Percentiles rank a stretch among this genome's conserved stretches.
Evolutionary conservation across 2,113 vertebrate genomes (phyloP).

Genomic region (Nibea coibor): DNA sequence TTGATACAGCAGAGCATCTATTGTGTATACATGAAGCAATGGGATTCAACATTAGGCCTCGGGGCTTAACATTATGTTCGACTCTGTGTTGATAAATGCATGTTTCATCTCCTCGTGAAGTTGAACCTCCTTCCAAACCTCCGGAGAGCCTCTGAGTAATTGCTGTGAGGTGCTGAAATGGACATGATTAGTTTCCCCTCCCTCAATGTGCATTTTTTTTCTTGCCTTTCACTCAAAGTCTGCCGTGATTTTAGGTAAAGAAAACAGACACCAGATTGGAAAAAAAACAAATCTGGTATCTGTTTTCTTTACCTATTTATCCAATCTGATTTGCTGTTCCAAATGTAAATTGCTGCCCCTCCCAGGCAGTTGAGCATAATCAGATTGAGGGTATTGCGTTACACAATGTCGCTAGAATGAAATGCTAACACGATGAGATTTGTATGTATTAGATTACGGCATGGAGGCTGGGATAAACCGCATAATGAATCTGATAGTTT

Average conservation of each 20-base stretch:
- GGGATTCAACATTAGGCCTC: constrained; percentile 51
- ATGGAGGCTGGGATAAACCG: constrained; percentile 69
- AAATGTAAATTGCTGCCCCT: constrained; percentile 76
- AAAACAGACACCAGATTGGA: too few relatives aligned
- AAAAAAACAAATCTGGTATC: constrained; percentile 54
- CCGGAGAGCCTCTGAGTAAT: constrained; percentile 65
- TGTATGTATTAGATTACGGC: constrained; percentile 81
- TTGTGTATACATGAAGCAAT: constrained; percentile 46
- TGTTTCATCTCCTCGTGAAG: constrained; percentile 60
- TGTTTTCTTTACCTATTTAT: constrained; percentile 74
- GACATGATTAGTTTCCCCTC: constrained; percentile 59
- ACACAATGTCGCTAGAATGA: constrained; percentile 78
- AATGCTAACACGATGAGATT: constrained; percentile 82
- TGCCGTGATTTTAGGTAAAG: constrained; percentile 27
- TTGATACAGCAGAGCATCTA: constrained; percentile 30
- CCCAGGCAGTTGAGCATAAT: constrained; percentile 72
- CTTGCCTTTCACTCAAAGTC: constrained; percentile 69
- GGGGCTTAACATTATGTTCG: constrained; percentile 59
- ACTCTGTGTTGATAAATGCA: constrained; percentile 59
- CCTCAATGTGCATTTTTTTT: constrained; percentile 41
- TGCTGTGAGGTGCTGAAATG: constrained; percentile 61
- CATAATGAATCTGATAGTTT: constrained; percentile 82
- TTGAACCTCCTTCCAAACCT: constrained; percentile 44
- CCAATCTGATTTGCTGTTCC: constrained; percentile 72
- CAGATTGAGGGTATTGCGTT: constrained; percentile 82